Conservation (phyloP, 2,797 vertebrate genomes). For the Acanthurus lineatus region DNA sequence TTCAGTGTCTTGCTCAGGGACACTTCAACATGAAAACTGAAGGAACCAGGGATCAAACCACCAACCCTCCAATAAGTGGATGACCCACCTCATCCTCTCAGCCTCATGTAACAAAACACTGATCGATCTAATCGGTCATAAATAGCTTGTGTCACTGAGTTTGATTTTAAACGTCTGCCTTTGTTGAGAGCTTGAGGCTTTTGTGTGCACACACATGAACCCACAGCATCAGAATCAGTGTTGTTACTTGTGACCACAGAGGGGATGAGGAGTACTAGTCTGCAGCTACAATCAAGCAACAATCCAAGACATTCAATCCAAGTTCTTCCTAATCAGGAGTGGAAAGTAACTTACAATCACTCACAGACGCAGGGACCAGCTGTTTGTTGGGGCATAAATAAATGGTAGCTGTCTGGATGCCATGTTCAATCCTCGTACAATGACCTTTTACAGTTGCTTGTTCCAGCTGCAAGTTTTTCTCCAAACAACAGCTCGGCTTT, state of each 20-base stretch:
- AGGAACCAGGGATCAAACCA: too few species aligned
- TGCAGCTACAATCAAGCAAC: too few species aligned
- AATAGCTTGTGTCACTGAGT: neutral
- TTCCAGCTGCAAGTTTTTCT: slow-evolving; percentile 2
- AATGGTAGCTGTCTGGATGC: slow-evolving; percentile 1
- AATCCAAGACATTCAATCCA: too few species aligned
- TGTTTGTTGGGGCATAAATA: neutral
- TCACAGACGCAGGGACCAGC: neutral
- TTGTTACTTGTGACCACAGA: slow-evolving; percentile 13
- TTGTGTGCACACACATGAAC: too few species aligned
- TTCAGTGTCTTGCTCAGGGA: too few species aligned
- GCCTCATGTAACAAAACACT: slow-evolving; percentile 31
- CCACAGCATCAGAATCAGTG: neutral
- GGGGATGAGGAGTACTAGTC: too few species aligned
- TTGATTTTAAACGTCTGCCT: too few species aligned
- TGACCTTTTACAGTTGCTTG: slow-evolving; percentile 7
- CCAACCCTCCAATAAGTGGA: too few species aligned
- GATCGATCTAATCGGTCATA: neutral
- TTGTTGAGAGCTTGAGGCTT: too few species aligned
- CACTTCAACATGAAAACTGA: too few species aligned
- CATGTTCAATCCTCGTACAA: neutral
- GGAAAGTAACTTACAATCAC: neutral
- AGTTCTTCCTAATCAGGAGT: slow-evolving; percentile 1
- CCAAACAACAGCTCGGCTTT: slow-evolving; percentile 14
- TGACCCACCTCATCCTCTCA: too few species aligned